Conservation (phyloP, 1,140 invertebrate genomes). For the Arion vulgaris region DNA sequence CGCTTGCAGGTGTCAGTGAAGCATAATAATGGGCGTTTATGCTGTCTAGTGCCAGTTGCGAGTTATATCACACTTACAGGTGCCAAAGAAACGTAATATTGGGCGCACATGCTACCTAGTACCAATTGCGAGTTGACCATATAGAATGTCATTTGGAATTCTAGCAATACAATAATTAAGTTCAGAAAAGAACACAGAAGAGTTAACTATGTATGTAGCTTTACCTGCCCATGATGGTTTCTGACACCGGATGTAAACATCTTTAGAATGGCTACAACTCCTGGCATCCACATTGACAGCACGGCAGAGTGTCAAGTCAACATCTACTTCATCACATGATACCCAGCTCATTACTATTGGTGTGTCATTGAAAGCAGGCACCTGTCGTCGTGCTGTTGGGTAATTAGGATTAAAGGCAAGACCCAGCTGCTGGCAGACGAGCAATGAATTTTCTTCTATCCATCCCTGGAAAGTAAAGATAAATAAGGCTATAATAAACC, state of each 20-base stretch:
- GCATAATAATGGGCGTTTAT: no score
- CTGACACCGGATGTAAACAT: conserved; percentile 69
- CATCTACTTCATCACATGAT: conserved; percentile 90
- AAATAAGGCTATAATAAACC: no score
- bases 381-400: conserved; percentile 80
- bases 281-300: conserved; percentile 83
- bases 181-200: no score
- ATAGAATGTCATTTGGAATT: no score
- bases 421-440: conserved; percentile 96
- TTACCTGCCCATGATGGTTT: conserved; percentile 70
- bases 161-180: no score
- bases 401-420: conserved; percentile 92
- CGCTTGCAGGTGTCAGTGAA: no score
- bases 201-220: no score
- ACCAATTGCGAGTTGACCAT: no score
- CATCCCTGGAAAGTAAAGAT: conserved; percentile 81
- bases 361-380: conserved; percentile 45
- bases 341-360: conserved; percentile 82
- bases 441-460: conserved; percentile 90
- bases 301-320: conserved; percentile 90
- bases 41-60: no score
- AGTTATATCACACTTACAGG: no score
- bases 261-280: conserved; percentile 58
- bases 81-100: no score
- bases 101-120: no score